Evolutionary conservation across 1,140 invertebrate genomes (phyloP), one percentile per base, ranked within the genome.

Genomic region (Drosophila biarmipes): DNA sequence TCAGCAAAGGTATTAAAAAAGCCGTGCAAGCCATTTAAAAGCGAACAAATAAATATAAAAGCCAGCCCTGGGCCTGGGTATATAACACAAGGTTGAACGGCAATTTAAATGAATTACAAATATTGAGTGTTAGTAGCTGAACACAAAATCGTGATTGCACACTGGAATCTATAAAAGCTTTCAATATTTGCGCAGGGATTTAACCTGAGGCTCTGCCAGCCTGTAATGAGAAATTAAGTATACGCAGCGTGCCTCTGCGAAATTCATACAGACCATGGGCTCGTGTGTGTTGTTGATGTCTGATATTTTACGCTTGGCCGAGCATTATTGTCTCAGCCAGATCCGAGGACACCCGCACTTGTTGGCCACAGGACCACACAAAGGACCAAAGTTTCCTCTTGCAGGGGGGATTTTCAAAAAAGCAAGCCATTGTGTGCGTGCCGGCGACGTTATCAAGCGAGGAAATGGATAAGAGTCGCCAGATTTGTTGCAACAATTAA

Each of bases 91-190:
- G 48, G 46, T 67, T 34, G 48, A 68, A 71, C 63, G 49, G 48
- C 61, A 64, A 72, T 57, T 64, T 78, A 87, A 86, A 87, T 90
- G 62, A 87, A 84, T 90, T 66, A 68, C 78, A 86, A 89, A 89
- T 84, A 87, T 87, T 87, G 79, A 68, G 69, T 84, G 69, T 68
- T 58, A 46, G 52, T 45, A 42, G 35, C 51, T 49, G 57, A 51
- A 49, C 19, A 12, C 29, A 49, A 75, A 67, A 72, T 51, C 38
- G 24, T 68, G 78, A 87, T 81, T 86, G 78, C 78, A 73, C 66
- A 75, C 63, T 71, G 58, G 42, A 63, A 71, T 86, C 55, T 64
- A 86, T 77, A 46, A 61, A 78, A 51, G 35, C 61, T 31, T 63
- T 74, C 58, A 66, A 76, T 84, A 49, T 81, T 67, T 77, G n/a